Conservation (phyloP, 2,888 invertebrate species). For the Bombyx huttoni region DNA sequence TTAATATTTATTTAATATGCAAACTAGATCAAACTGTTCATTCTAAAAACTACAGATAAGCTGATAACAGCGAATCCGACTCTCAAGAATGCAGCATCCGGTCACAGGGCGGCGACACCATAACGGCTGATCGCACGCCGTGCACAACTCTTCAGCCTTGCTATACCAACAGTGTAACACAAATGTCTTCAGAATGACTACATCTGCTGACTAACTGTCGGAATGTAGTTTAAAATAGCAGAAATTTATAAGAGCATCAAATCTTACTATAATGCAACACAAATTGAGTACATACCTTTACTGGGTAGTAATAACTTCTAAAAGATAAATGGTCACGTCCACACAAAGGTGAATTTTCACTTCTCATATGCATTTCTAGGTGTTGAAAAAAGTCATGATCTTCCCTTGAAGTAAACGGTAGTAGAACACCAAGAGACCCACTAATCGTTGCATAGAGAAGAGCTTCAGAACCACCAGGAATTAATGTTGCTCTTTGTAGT, state of each 20-base stretch:
- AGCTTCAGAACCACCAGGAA: slow-evolving; percentile 97
- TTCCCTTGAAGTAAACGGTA: slow-evolving; percentile 95
- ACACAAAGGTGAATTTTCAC: slow-evolving; percentile 95
- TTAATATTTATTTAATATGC: too few species aligned
- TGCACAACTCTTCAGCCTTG: slow-evolving; percentile 18
- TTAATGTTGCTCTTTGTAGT: slow-evolving; percentile 94
- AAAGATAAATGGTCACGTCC: slow-evolving; percentile 98
- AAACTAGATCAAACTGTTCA: slow-evolving; percentile 25
- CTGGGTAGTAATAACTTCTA: slow-evolving; percentile 97
- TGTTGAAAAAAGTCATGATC: slow-evolving; percentile 99
- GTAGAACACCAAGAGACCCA: slow-evolving; percentile 92
- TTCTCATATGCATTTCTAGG: slow-evolving; percentile 99
- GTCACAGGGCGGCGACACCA: slow-evolving; percentile 32
- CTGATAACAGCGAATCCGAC: slow-evolving; percentile 36
- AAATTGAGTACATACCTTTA: slow-evolving; percentile 74
- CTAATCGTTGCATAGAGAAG: slow-evolving; percentile 96
- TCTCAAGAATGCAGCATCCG: slow-evolving; percentile 48
- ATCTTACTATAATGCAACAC: neutral
- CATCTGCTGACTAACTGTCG: slow-evolving; percentile 44
- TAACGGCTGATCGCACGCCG: slow-evolving; percentile 32
- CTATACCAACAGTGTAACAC: slow-evolving; percentile 68
- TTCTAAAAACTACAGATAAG: slow-evolving; percentile 56
- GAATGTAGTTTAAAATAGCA: neutral
- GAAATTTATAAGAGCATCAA: neutral
- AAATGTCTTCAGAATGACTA: slow-evolving; percentile 19